These are phyloP conservation scores for Griposia aprilina DNA, from an alignment of 2,888 invertebrate genomes.

Conservation along the genomic window DNA sequence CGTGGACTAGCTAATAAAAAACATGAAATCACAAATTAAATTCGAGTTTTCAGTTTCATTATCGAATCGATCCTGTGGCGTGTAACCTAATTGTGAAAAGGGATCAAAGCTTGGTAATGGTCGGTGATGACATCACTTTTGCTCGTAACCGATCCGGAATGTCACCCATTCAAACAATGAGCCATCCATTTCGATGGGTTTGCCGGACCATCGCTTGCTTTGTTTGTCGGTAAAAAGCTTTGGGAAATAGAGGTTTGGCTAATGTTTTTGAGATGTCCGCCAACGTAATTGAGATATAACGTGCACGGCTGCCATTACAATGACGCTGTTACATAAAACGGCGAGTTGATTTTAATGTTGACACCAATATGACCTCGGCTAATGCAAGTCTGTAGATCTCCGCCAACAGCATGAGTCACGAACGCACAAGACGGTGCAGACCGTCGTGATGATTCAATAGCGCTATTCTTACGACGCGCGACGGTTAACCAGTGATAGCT, in stretches of 20 bases:
- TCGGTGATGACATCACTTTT: conserved; percentile 69
- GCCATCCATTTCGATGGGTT: conserved; percentile 69
- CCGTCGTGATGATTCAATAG: conserved; percentile 64
- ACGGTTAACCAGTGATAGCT: conserved; percentile 49
- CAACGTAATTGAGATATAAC: conserved; percentile 45
- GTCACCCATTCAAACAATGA: conserved; percentile 71
- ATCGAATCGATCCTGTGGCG: conserved; percentile 39
- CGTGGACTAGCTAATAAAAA: conserved; percentile 40
- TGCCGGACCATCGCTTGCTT: conserved; percentile 62
- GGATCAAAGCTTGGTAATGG: conserved; percentile 60
- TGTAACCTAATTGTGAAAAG: conserved; percentile 55
- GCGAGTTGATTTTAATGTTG: conserved; percentile 50
- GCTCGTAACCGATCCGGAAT: conserved; percentile 71
- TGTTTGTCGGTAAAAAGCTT: conserved; percentile 55
- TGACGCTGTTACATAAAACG: conserved; percentile 37
- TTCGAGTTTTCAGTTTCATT: conserved; percentile 25
- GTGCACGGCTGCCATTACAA: conserved; percentile 28
- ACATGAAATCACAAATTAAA: conserved; percentile 17
- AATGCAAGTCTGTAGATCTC: conserved; percentile 54
- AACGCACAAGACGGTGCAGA: conserved; percentile 43
- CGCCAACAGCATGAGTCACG: conserved; percentile 60
- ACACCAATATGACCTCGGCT: conserved; percentile 56
- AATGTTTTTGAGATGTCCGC: conserved; percentile 48
- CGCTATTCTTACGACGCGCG: conserved; percentile 61
- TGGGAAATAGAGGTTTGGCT: conserved; percentile 39